These are phyloP conservation scores for Drosophila robusta DNA, from an alignment of 2,888 invertebrate genomes.

Conservation along the genomic window DNA sequence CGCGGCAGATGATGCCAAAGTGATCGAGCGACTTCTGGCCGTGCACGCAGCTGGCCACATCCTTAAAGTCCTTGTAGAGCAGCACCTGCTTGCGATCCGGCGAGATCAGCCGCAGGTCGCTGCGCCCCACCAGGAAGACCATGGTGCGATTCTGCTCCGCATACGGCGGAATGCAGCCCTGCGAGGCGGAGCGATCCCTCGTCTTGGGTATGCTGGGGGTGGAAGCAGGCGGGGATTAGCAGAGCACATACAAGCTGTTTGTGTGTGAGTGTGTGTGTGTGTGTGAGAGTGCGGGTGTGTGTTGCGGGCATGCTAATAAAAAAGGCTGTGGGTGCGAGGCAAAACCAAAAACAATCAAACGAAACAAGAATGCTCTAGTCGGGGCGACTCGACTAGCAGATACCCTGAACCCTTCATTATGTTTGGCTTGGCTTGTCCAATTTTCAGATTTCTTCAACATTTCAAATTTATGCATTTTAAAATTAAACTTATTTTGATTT, in stretches of 20 bases:
- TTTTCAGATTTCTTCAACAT: too few relatives aligned
- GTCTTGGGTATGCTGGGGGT: conserved; percentile 81
- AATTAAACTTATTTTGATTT: too few relatives aligned
- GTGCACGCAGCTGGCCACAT: conserved; percentile 94
- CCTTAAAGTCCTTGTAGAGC: conserved; percentile 94
- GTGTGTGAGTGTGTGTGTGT: too few relatives aligned
- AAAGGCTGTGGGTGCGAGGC: not conserved
- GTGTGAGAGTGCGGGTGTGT: not conserved
- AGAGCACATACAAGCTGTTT: not conserved
- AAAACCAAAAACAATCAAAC: conserved; percentile 22
- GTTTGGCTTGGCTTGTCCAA: too few relatives aligned
- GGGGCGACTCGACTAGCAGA: too few relatives aligned
- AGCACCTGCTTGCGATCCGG: conserved; percentile 96
- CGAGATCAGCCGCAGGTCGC: conserved; percentile 95
- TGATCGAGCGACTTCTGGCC: conserved; percentile 93
- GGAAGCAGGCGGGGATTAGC: not conserved
- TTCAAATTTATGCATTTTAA: too few relatives aligned
- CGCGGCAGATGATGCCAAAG: conserved; percentile 97
- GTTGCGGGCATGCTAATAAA: conserved; percentile 9
- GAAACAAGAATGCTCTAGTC: too few relatives aligned
- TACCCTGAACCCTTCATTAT: too few relatives aligned
- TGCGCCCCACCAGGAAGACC: conserved; percentile 94
- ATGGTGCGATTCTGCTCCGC: conserved; percentile 95
- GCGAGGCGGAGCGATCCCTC: conserved; percentile 88
- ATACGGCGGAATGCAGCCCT: conserved; percentile 87